Conservation (phyloP, 2,888 invertebrate genomes). For the Meghimatium bilineatum region DNA sequence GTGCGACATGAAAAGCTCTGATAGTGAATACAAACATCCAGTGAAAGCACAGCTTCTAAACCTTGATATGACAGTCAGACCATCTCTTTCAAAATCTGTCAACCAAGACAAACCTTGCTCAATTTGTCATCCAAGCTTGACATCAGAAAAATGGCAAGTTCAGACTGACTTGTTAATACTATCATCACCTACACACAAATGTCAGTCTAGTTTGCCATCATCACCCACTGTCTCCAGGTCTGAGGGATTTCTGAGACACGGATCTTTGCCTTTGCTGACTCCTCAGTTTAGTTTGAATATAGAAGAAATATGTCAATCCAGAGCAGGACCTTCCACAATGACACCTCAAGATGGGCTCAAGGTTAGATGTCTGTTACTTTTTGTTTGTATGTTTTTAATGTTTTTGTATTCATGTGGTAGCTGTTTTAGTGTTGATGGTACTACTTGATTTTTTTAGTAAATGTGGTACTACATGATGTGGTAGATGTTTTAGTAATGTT, state of each 20-base stretch:
- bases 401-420: too few species aligned
- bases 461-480: too few species aligned
- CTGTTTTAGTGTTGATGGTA: too few species aligned
- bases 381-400: background rate
- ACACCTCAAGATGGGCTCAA: background rate
- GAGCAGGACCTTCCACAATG: background rate
- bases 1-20: background rate
- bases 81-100: background rate
- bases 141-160: background rate
- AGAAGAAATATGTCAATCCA: background rate
- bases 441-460: background rate
- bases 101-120: background rate
- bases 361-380: slow-evolving; percentile 1
- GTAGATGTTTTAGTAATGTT: too few species aligned
- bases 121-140: background rate
- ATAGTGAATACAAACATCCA: background rate
- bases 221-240: background rate
- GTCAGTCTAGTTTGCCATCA: background rate
- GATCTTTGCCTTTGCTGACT: slow-evolving; percentile 16
- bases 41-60: background rate
- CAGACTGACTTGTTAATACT: background rate
- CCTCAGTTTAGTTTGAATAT: background rate
- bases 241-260: slow-evolving; percentile 16
- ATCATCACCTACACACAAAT: background rate
- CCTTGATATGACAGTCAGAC: background rate